Base-by-base conservation (phyloP, 64 coral and sea anemone genomes). In the Astreopora myriophthalma region DNA sequence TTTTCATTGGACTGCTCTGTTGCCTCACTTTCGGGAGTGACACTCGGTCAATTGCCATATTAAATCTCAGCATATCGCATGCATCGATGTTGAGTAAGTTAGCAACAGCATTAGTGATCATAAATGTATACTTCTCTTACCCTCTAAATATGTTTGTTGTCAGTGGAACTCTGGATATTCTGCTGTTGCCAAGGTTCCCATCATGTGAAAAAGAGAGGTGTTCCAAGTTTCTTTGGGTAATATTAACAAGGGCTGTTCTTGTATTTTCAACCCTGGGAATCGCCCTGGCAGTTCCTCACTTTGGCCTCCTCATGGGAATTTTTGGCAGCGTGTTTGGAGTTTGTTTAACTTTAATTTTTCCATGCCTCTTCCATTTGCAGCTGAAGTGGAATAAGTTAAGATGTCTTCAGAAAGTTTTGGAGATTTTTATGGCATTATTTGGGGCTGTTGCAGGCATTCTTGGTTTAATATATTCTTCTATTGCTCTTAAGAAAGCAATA, bases 91-190 rank as follows among this genome's bases (percentile, higher is more conserved):
- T 90, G 20, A 90, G 87, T 26, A 90, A 79, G 35, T 1, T 96
- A 35, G 67, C 81, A 33, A 73, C 74, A 34, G 49, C 86, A 42
- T 24, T 94, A 3, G 82, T 93, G 1, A 30, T 96, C 24, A 73
- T 96, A 35, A 96, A 96, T 89, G 75, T 90, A 12, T 96, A 93
- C 51, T 96, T 92, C 85, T 44, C 72, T 6, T 96, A 93, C 20
- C 95, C 95, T 26, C 55, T 96, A 9, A 93, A 96, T 34, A 93
- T 96, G 86, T 96, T 96, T 85, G 79, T 96, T 19, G 87, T 91
- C 22, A 86, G 91, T 52, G 88, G 66, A 8, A 94, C 87, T 29
- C 73, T 96, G 33, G 95, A 96, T 85, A 80, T 90, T 36, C 6
- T 96, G 34, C 34, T 69, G 8, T 48, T 96, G 24, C 91, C 95